Evolutionary conservation across 2,888 invertebrate genomes (phyloP), one percentile per base, ranked within the genome.

Genomic region (Phengaris alcon): DNA sequence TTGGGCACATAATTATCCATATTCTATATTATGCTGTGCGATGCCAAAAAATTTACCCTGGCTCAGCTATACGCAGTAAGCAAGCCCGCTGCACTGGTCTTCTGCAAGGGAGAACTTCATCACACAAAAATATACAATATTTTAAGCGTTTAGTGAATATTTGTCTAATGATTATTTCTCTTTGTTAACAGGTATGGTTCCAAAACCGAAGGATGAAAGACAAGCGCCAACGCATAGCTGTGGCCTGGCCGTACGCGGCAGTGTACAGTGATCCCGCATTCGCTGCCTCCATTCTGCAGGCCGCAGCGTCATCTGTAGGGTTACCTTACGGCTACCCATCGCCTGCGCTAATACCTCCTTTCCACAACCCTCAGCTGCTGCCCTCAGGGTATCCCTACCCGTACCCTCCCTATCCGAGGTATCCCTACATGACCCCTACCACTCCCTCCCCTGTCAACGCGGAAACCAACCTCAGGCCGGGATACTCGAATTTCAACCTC

Each of bases 161-260:
- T 55, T 55, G n/a, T 46, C 74, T 72, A 78, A 75, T 73, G 13
- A 8, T 48, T n/a, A 5, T 44, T 75, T 80, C 54, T 74, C 74
- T 80, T 89, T 87, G 82, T 82, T 80, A 59, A 89, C 94, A 98
- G 97, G 98, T 98, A 35, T 99, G 99, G 99, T 99, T 99, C 88
- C 98, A 98, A 94, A 98, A 98, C 88, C 95, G 98, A 55, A 94
- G 98, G 75, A 98, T 98, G 98, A 98, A 99, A 86, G 99, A 99
- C 93, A 99, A 99, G 84, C 95, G 99, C 0, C 99, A 99, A 86
- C 94, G 98, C 15, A 96, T 98, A 88, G 97, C 98, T 0, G 96
- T 99, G 81, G 97, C 97, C 0, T 99, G 99, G 99, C 99, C 99
- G 0, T 98, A 98, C 89, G 97, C 97, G 0, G 97, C 98, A 0